Conservation (phyloP, 2,113 vertebrate genomes). For the Mesocricetus auratus region DNA sequence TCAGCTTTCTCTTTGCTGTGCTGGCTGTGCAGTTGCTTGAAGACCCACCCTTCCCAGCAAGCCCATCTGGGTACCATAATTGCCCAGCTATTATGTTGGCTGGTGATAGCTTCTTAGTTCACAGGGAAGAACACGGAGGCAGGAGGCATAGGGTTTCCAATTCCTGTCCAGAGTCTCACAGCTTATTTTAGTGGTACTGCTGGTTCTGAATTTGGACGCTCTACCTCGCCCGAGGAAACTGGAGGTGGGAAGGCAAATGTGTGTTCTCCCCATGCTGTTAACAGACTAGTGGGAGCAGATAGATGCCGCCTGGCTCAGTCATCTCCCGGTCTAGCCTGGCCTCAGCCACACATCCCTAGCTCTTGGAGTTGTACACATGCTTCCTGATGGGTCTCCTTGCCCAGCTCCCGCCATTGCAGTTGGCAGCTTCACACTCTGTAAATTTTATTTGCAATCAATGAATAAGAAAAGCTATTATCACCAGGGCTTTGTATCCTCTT, state of each 20-base stretch:
- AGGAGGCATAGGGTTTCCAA: not conserved
- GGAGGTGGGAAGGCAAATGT: not conserved
- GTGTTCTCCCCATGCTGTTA: not conserved
- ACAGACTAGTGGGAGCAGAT: not conserved
- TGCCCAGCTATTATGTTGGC: not conserved
- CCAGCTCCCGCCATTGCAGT: conserved; percentile 79
- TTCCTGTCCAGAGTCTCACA: not conserved
- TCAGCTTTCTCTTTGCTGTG: not conserved
- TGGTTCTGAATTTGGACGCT: not conserved
- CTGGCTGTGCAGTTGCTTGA: not conserved
- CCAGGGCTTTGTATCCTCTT: conserved; percentile 84
- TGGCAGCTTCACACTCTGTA: conserved; percentile 87
- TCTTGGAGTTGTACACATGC: conserved; percentile 51
- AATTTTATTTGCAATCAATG: conserved; percentile 89
- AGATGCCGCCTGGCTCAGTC: not conserved
- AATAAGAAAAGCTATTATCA: conserved; percentile 86
- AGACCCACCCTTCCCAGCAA: not conserved
- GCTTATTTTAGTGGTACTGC: not conserved
- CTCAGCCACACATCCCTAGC: conserved; percentile 70
- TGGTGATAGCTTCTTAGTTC: not conserved
- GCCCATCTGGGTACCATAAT: not conserved
- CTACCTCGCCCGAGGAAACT: not conserved
- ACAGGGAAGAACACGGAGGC: not conserved
- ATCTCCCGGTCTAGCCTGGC: rapidly evolving
- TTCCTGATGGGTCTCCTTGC: conserved; percentile 74